Evolutionary conservation across 2,888 invertebrate species (phyloP).

Genomic region (Adineta ricciae): DNA sequence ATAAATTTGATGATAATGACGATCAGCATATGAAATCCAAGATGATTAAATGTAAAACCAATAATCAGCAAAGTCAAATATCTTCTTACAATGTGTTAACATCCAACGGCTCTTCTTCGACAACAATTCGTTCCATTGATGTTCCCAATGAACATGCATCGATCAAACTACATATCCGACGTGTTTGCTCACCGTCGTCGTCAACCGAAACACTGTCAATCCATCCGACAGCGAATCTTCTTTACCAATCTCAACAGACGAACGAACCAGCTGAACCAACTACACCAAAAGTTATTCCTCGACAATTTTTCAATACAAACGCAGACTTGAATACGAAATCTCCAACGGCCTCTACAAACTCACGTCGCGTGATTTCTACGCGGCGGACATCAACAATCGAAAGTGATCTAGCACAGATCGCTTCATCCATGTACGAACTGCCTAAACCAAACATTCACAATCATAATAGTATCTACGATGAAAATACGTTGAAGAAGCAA

Average conservation of each 20-base stretch:
- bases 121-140: not conserved
- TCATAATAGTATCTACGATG: not conserved
- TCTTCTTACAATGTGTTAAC: not conserved
- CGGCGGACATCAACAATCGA: not conserved
- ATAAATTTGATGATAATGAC: not conserved
- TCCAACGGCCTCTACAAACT: no score
- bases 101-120: not conserved
- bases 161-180: not conserved
- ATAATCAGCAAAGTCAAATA: slow-evolving; percentile 2
- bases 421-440: not conserved
- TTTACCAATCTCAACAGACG: not conserved
- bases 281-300: not conserved
- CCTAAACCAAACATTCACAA: not conserved
- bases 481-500: not conserved
- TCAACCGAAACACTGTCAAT: not conserved
- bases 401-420: not conserved
- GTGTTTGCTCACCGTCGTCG: not conserved
- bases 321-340: not conserved
- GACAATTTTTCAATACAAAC: not conserved
- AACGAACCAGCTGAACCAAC: not conserved
- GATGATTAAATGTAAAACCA: not conserved
- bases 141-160: slow-evolving; percentile 20
- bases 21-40: not conserved
- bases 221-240: not conserved
- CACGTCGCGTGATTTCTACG: not conserved